These are phyloP conservation scores for Neoaliturus tenellus DNA, from an alignment of 2,888 invertebrate species.

Conservation along the genomic window DNA sequence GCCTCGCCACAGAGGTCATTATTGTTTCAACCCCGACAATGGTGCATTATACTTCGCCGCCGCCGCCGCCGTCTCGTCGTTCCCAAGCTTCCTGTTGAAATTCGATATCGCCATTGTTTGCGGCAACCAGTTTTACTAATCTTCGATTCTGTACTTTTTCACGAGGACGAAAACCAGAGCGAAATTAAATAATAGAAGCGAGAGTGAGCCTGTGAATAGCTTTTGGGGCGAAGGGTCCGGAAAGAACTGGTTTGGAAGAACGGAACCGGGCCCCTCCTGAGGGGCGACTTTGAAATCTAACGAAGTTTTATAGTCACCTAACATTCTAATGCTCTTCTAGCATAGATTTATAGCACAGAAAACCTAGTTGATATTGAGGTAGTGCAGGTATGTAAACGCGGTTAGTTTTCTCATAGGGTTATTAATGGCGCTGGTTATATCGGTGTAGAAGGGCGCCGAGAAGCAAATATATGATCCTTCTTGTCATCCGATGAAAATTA, in stretches of 20 bases:
- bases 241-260: slow-evolving; percentile 55
- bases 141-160: slow-evolving; percentile 51
- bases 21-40: slow-evolving; percentile 34
- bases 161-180: slow-evolving; percentile 54
- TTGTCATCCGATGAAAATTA: too few species aligned
- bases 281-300: slow-evolving; percentile 14
- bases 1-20: background rate
- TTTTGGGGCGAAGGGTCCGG: slow-evolving; percentile 47
- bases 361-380: background rate
- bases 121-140: slow-evolving; percentile 46
- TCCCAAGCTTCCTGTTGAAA: slow-evolving; percentile 32
- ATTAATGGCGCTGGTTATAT: too few species aligned
- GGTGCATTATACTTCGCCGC: slow-evolving; percentile 40
- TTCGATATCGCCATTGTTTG: slow-evolving; percentile 36
- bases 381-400: background rate
- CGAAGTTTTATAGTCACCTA: slow-evolving; percentile 29
- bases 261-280: background rate
- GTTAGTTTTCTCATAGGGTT: too few species aligned
- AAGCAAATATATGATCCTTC: too few species aligned
- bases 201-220: slow-evolving; percentile 42
- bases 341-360: slow-evolving; percentile 13
- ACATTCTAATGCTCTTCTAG: slow-evolving; percentile 28
- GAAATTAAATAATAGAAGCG: slow-evolving; percentile 54
- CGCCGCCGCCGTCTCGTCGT: background rate
- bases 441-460: too few species aligned